Evolutionary conservation across 2,113 vertebrate genomes (phyloP).

Genomic region (Toxotes chatareus): DNA sequence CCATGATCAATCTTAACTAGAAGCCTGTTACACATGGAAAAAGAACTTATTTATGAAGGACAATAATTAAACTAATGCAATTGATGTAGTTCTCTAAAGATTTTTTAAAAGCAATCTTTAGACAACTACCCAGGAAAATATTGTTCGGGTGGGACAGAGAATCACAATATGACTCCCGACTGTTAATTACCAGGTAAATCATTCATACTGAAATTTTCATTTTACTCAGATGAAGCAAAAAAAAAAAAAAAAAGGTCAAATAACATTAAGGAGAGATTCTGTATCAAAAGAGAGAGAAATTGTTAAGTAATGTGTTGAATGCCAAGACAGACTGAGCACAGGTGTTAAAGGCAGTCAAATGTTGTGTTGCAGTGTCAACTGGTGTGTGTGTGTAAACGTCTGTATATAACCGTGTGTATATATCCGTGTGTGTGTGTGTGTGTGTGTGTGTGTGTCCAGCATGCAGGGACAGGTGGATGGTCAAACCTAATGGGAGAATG

Average conservation of each 20-base stretch:
- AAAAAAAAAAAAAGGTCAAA: not conserved
- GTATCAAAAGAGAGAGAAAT: not conserved
- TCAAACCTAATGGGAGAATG: not conserved
- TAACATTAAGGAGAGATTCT: not conserved
- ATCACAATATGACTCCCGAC: no score
- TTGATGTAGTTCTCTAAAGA: no score
- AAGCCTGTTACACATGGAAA: no score
- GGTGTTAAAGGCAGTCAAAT: slow-evolving; percentile 18
- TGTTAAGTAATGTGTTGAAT: not conserved
- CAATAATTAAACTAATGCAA: no score
- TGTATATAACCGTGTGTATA: no score
- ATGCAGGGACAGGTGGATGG: slow-evolving; percentile 68
- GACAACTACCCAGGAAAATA: no score
- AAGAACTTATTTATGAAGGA: no score
- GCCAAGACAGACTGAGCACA: slow-evolving; percentile 16
- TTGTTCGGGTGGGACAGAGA: no score
- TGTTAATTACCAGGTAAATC: not conserved
- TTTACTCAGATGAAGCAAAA: no score
- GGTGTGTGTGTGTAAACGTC: not conserved
- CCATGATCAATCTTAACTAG: no score
- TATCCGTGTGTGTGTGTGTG: not conserved
- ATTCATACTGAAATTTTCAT: not conserved
- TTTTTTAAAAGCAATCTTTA: no score
- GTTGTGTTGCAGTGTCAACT: not conserved
- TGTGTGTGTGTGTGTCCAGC: slow-evolving; percentile 9